A percentile compares a stretch with the other conserved stretches of the same genome.
phyloP scores from a whole-genome alignment of 2,113 vertebrate species.

The Acanthochromis polyacanthus region DNA sequence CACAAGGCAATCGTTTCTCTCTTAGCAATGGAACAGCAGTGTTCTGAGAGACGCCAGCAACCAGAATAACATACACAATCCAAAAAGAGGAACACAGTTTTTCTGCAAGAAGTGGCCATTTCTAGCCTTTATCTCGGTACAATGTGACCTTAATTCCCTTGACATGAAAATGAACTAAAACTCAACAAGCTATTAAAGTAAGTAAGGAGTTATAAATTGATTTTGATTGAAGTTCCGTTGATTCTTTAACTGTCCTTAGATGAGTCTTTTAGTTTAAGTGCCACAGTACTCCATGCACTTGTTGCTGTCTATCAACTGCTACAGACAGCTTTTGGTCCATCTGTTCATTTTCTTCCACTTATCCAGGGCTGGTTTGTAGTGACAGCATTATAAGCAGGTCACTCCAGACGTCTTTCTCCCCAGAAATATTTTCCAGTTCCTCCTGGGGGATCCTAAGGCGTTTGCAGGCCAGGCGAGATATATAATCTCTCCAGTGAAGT shows the following conservation, averaged over 20 bases:
- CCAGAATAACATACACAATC: neutral
- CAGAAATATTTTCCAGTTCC: no score
- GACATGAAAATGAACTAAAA: neutral
- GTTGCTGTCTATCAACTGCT: neutral
- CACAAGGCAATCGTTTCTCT: neutral
- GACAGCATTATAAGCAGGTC: no score
- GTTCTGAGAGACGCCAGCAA: neutral
- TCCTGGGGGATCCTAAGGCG: no score
- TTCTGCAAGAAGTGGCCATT: neutral
- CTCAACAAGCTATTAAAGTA: neutral
- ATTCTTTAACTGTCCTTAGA: neutral
- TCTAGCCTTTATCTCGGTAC: neutral
- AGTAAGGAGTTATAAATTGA: neutral
- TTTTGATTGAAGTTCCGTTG: neutral
- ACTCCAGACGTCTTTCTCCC: no score
- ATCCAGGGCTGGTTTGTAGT: no score
- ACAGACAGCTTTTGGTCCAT: neutral
- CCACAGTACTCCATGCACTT: no score
- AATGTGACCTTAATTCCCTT: neutral
- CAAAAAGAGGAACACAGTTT: neutral
- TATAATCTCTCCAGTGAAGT: no score
- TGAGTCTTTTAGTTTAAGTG: no score
- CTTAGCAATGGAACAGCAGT: neutral
- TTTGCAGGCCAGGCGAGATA: no score
- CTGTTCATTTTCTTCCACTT: no score